Evolutionary conservation across 2,113 vertebrate species (phyloP).

Genomic region (Salvelinus namaycush): DNA sequence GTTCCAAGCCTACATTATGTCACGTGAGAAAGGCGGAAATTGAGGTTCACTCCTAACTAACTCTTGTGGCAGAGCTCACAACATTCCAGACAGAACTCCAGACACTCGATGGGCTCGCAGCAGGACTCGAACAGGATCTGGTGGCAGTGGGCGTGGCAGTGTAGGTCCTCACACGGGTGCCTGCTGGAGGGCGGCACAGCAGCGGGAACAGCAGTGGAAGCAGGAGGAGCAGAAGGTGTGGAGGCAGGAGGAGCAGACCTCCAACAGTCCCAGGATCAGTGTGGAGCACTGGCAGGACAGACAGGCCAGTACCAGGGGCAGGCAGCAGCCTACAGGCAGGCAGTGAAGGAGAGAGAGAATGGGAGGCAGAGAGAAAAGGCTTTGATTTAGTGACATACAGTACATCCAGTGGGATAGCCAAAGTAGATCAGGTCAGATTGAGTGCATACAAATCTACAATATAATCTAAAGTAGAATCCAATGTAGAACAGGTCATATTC

Average conservation of each 20-base stretch:
- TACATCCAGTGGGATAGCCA: not conserved
- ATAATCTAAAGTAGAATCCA: no score
- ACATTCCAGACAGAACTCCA: slow-evolving; percentile 74
- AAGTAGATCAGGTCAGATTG: no score
- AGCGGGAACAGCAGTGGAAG: slow-evolving; percentile 65
- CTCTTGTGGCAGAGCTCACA: slow-evolving; percentile 66
- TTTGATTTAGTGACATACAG: no score
- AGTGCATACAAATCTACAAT: no score
- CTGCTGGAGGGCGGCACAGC: slow-evolving; percentile 50
- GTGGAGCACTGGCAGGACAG: slow-evolving; percentile 52
- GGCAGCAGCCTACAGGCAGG: slow-evolving; percentile 46
- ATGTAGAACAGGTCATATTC: no score
- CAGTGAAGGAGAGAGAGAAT: not conserved
- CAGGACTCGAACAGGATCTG: slow-evolving; percentile 72
- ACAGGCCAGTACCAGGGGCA: slow-evolving; percentile 69
- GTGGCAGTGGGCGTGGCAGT: slow-evolving; percentile 72
- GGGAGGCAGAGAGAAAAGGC: slow-evolving; percentile 1
- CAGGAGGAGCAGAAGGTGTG: slow-evolving; percentile 59
- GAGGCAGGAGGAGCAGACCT: slow-evolving; percentile 40
- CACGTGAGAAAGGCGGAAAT: not conserved
- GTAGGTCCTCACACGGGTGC: slow-evolving; percentile 65
- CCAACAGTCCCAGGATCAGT: slow-evolving; percentile 52
- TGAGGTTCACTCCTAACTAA: slow-evolving; percentile 35
- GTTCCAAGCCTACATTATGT: not conserved
- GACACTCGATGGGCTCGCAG: slow-evolving; percentile 68